These are phyloP conservation scores for Cryptophagus acutangulus DNA, from an alignment of 2,888 invertebrate species.

Conservation along the genomic window DNA sequence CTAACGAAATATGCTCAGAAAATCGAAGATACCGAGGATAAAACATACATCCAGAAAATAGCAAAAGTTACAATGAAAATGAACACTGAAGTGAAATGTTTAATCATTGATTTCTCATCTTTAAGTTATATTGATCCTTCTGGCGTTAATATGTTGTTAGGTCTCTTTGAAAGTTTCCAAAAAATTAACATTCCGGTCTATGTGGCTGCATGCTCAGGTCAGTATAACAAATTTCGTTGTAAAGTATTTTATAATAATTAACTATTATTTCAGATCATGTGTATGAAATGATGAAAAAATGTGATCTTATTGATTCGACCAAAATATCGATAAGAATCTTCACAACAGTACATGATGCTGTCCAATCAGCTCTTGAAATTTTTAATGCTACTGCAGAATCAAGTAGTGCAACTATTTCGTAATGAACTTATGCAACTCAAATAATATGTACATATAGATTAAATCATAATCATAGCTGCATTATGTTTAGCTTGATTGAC, in stretches of 20 bases:
- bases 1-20: conserved; percentile 37
- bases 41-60: conserved; percentile 18
- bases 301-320: conserved; percentile 53
- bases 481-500: too few relatives aligned
- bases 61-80: conserved; percentile 32
- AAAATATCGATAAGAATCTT: conserved; percentile 52
- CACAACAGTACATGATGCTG: conserved; percentile 62
- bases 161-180: conserved; percentile 52
- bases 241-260: conserved; percentile 4
- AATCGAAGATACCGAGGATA: conserved; percentile 8
- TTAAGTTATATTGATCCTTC: conserved; percentile 61
- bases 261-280: conserved; percentile 55
- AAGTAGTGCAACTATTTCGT: conserved; percentile 22
- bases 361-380: conserved; percentile 49
- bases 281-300: conserved; percentile 59
- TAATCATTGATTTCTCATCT: conserved; percentile 60
- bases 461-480: too few relatives aligned
- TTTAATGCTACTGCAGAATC: conserved; percentile 20
- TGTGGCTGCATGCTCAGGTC: conserved; percentile 46
- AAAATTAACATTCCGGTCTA: conserved; percentile 53
- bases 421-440: too few relatives aligned
- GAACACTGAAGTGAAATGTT: conserved; percentile 36
- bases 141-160: conserved; percentile 54
- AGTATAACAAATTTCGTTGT: conserved; percentile 9
- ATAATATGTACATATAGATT: too few relatives aligned